Evolutionary conservation across 1,140 invertebrate species (phyloP).

Genomic region (Penaeus indicus): DNA sequence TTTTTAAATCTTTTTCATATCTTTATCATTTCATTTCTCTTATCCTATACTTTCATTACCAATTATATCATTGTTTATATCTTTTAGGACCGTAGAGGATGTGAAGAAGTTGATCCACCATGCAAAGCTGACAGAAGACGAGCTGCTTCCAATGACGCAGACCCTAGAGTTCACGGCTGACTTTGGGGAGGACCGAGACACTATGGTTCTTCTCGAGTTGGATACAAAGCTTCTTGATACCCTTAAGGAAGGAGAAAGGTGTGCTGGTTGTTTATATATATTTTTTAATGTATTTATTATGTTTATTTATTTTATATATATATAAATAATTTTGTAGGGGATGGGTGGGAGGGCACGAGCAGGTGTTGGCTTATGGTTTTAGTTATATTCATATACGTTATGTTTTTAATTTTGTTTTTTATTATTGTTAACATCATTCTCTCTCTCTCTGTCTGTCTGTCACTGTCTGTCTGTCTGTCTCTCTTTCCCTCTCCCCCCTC

Average conservation of each 20-base stretch:
- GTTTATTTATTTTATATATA: no score
- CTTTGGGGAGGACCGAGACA: conserved; percentile 1
- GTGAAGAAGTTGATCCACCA: conserved; percentile 50
- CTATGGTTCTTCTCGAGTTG: conserved; percentile 33
- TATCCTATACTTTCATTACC: neutral
- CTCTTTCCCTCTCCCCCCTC: no score
- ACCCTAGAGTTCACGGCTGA: conserved; percentile 47
- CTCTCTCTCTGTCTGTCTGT: no score
- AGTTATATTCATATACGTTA: neutral
- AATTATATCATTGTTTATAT: neutral
- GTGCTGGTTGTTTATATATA: neutral
- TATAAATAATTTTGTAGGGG: neutral
- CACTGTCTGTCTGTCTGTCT: no score
- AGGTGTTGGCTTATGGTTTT: no score
- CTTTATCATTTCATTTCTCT: neutral
- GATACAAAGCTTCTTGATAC: conserved; percentile 24
- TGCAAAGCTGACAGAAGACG: conserved; percentile 50
- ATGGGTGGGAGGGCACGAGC: neutral
- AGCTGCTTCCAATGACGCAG: conserved; percentile 38
- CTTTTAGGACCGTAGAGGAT: conserved; percentile 49
- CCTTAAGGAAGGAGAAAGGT: conserved; percentile 47
- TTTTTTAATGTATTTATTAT: neutral
- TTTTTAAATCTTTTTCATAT: no score
- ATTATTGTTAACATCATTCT: neutral
- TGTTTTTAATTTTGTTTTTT: conserved; percentile 14